Base-by-base conservation (phyloP, 2,797 vertebrate species). In the Cercopithecus mitis region DNA sequence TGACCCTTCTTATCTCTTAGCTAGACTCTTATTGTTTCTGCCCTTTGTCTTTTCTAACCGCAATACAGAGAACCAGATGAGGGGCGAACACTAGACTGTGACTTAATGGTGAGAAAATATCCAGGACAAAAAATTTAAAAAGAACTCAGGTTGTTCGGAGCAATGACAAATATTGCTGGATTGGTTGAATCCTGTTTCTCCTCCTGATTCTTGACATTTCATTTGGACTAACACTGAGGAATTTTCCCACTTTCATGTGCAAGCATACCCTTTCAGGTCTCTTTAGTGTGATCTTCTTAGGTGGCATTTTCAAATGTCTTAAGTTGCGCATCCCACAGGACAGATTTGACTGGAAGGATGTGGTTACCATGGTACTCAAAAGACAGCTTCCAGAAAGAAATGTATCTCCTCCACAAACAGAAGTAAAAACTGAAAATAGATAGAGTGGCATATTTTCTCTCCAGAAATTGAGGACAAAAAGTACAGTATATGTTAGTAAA, bases 251-350 rank as follows among this genome's bases (percentile, higher is more conserved):
- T 84, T 89, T 70, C 41, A 41, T 76, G 80, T 67, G 84, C 50
- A 77, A 77, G 72, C 9, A 0, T 80, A 94, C 86, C 93, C 92
- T 97, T 96, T 94, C 85, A 15, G 43, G 61, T 95, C 50, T 92
- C 88, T 77, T 77, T 70, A 50, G 90, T 86, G 95, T 92, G 96
- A 95, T 94, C 61, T 95, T 96, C 79, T 87, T 97, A 70, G 80
- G 94, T 97, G 98, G 93, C 95, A 98, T 98, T 98, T 98, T 97
- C 94, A 98, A 98, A 97, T 97, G 97, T 98, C 97, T 98, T 95
- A 83, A 97, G 95, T 95, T 95, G 88, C n/a, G 4, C 93, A 94
- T 96, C 87, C 6, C 3, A 95, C 90, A 86, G 95, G 90, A 86
- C 90, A 89, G 81, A 61, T 88, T 95, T 96, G 55, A 90, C 88